Conservation (phyloP, 2,113 vertebrate species). For the Perca flavescens region DNA sequence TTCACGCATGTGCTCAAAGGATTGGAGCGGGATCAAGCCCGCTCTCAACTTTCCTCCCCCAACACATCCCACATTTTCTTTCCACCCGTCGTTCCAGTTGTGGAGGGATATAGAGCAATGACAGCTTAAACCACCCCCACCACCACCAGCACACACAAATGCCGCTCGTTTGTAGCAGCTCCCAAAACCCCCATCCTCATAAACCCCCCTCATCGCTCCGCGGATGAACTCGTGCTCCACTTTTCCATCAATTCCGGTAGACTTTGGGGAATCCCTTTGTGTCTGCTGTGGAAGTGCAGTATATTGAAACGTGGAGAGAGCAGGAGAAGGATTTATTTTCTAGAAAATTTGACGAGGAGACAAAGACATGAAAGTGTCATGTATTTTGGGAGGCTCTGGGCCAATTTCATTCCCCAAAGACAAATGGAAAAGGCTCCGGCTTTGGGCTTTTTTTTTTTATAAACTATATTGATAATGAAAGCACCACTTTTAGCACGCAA, state of each 20-base stretch:
- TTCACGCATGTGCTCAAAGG: slow-evolving; percentile 44
- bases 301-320: slow-evolving; percentile 4
- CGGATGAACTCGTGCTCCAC: slow-evolving; percentile 69
- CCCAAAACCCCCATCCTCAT: slow-evolving; percentile 36
- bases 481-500: slow-evolving; percentile 9
- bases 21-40: slow-evolving; percentile 65
- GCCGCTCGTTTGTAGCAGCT: slow-evolving; percentile 29
- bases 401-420: slow-evolving; percentile 18
- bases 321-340: slow-evolving; percentile 14
- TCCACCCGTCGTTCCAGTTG: slow-evolving; percentile 38
- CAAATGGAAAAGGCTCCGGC: not conserved
- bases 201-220: slow-evolving; percentile 42
- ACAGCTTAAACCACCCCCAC: slow-evolving; percentile 69
- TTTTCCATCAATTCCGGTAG: slow-evolving; percentile 49
- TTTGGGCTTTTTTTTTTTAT: slow-evolving; percentile 2
- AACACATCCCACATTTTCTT: not conserved
- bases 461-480: slow-evolving; percentile 23
- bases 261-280: slow-evolving; percentile 71
- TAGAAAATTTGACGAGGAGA: slow-evolving; percentile 26
- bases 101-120: slow-evolving; percentile 75
- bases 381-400: slow-evolving; percentile 23
- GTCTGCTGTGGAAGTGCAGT: slow-evolving; percentile 39
- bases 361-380: slow-evolving; percentile 31
- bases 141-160: slow-evolving; percentile 19
- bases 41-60: slow-evolving; percentile 14